Conservation (phyloP, 2,888 invertebrate genomes). For the Cremastobaeus sp. region DNA sequence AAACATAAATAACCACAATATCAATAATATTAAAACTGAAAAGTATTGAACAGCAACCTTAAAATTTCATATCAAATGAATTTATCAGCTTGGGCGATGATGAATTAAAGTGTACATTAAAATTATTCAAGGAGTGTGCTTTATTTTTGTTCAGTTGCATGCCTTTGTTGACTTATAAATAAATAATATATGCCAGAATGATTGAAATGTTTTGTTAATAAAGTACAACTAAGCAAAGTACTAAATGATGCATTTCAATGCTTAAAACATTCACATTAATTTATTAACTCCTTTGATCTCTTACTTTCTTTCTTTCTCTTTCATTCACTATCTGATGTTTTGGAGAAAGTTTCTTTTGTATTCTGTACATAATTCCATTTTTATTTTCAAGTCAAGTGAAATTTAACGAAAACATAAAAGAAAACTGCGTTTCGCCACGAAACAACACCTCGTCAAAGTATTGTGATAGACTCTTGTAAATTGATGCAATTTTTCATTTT, state of each 20-base stretch:
- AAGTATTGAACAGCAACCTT: slow-evolving; percentile 11
- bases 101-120: slow-evolving; percentile 3
- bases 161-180: background rate
- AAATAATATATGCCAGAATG: slow-evolving; percentile 9
- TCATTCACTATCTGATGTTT: slow-evolving; percentile 35
- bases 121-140: background rate
- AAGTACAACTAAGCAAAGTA: slow-evolving; percentile 21
- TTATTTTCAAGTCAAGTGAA: background rate
- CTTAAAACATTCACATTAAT: slow-evolving; percentile 31
- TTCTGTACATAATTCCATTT: slow-evolving; percentile 35
- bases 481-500: slow-evolving; percentile 32
- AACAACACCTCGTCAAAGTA: slow-evolving; percentile 56
- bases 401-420: slow-evolving; percentile 1
- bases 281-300: slow-evolving; percentile 35
- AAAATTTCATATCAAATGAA: slow-evolving; percentile 28
- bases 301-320: slow-evolving; percentile 44
- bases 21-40: background rate
- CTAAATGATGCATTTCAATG: slow-evolving; percentile 10
- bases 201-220: slow-evolving; percentile 6
- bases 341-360: slow-evolving; percentile 22
- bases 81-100: slow-evolving; percentile 8
- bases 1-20: slow-evolving; percentile 7
- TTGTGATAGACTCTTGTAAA: slow-evolving; percentile 56
- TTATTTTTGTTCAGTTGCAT: slow-evolving; percentile 21
- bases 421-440: slow-evolving; percentile 39